These are phyloP conservation scores for Malurus leucopterus DNA, from an alignment of 2,797 vertebrate species.

Conservation along the genomic window DNA sequence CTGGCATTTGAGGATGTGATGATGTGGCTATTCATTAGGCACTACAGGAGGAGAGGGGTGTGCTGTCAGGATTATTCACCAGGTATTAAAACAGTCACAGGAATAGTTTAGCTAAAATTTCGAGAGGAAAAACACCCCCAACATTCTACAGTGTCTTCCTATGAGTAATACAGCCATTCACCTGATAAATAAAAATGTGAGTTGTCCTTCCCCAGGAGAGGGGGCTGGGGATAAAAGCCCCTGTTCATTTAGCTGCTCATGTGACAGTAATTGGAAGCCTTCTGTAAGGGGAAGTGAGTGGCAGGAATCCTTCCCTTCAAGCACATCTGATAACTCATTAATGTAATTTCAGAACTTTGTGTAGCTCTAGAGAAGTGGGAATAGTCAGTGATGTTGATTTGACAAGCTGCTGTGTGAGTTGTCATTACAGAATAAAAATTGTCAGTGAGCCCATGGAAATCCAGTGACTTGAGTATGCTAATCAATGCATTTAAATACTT, in stretches of 20 bases:
- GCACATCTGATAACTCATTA: background rate
- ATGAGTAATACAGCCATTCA: background rate
- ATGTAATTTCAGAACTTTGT: background rate
- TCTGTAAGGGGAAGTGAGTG: background rate
- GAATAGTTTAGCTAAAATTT: background rate
- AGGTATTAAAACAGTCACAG: background rate
- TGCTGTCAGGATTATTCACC: background rate
- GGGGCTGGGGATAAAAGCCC: background rate
- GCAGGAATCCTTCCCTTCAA: background rate
- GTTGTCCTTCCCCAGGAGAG: background rate
- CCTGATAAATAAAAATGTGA: background rate
- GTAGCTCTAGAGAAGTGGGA: background rate
- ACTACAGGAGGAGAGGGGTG: background rate
- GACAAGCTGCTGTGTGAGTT: background rate
- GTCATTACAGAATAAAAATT: background rate
- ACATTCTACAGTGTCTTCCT: background rate
- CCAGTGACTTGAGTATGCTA: background rate
- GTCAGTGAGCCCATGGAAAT: background rate
- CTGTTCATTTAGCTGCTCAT: background rate
- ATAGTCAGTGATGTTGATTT: background rate
- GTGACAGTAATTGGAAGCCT: background rate
- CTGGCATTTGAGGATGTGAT: background rate
- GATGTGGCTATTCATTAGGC: background rate
- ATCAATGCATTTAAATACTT: background rate
- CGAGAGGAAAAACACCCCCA: fast-evolving